These are phyloP conservation scores for Lasiurus cinereus DNA, from an alignment of 2,113 vertebrate genomes.

Conservation along the genomic window DNA sequence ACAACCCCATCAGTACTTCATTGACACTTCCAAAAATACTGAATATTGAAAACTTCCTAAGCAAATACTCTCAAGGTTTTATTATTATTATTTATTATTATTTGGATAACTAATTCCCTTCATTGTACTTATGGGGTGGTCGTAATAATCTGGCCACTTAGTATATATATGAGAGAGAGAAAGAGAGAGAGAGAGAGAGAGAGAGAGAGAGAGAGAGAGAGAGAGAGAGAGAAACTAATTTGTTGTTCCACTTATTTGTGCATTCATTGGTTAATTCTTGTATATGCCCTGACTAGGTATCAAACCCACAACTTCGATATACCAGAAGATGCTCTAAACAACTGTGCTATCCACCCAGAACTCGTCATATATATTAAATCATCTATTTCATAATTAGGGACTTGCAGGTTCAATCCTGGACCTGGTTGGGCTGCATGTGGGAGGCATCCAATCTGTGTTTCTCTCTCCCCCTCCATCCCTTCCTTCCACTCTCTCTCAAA, in stretches of 20 bases:
- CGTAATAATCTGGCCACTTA: too few relatives aligned
- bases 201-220: neutral
- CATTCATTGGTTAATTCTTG: neutral
- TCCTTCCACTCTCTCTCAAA: neutral
- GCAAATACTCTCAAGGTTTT: too few relatives aligned
- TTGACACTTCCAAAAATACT: too few relatives aligned
- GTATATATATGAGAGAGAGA: too few relatives aligned
- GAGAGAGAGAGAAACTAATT: neutral
- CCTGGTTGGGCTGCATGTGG: neutral
- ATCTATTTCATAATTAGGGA: slow-evolving; percentile 20
- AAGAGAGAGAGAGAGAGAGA: too few relatives aligned
- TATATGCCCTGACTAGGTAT: neutral
- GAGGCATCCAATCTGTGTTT: neutral
- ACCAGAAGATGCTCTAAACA: neutral
- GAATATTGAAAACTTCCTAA: too few relatives aligned
- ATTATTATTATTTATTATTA: too few relatives aligned
- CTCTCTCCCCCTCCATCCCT: neutral
- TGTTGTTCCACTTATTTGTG: neutral
- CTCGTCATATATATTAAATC: neutral
- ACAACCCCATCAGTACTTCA: too few relatives aligned
- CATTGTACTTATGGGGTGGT: too few relatives aligned
- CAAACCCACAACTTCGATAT: neutral
- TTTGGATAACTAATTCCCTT: too few relatives aligned
- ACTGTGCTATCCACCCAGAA: neutral
- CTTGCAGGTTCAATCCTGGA: neutral